Evolutionary conservation across 2,113 vertebrate genomes (phyloP).

Genomic region (Callocephalon fimbriatum): DNA sequence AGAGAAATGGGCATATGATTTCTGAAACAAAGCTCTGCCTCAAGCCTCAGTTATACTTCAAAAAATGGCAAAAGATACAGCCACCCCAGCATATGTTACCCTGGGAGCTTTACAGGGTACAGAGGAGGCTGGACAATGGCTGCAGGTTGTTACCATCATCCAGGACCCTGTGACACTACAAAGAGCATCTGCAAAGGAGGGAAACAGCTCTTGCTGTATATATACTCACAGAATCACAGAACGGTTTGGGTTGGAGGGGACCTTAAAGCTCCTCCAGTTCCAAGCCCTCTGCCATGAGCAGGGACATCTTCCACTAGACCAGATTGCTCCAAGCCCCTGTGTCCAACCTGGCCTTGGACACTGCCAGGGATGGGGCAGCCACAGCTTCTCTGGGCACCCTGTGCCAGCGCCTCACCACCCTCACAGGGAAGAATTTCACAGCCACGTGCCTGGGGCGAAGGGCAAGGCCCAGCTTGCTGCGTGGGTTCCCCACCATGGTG

Average conservation of each 20-base stretch:
- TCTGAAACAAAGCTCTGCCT: not conserved
- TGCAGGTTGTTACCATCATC: not conserved
- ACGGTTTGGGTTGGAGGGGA: not conserved
- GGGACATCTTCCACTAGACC: not conserved
- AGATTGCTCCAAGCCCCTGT: not conserved
- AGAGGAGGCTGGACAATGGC: not conserved
- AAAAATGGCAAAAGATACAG: not conserved
- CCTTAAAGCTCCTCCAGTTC: not conserved
- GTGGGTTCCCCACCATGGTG: not conserved
- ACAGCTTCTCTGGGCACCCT: not conserved
- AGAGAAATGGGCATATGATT: not conserved
- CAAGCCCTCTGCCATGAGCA: not conserved
- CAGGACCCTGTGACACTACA: not conserved
- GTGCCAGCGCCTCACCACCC: not conserved
- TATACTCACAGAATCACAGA: not conserved
- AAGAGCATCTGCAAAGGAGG: not conserved
- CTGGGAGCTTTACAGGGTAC: not conserved
- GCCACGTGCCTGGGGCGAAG: not conserved
- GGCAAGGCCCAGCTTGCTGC: not conserved
- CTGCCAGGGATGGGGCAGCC: not conserved
- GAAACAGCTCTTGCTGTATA: not conserved
- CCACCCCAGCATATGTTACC: accelerated
- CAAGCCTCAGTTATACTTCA: not conserved
- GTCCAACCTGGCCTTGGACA: not conserved
- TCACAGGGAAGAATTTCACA: not conserved